Conservation (phyloP, 2,888 invertebrate genomes). For the Stomorhina lunata region DNA sequence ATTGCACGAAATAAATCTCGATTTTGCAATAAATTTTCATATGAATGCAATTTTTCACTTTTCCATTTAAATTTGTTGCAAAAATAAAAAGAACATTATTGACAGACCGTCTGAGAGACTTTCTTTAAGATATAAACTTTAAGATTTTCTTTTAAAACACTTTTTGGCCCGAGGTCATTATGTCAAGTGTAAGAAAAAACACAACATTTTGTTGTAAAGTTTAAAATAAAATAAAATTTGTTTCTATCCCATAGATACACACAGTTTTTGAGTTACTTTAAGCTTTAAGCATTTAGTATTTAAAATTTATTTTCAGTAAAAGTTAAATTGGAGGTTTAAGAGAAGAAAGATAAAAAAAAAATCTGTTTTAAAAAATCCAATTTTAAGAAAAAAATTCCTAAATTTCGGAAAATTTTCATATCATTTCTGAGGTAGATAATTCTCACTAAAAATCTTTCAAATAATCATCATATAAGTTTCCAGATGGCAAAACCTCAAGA, state of each 20-base stretch:
- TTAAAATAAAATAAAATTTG: slow-evolving; percentile 1
- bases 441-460: too few species aligned
- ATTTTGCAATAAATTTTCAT: slow-evolving; percentile 54
- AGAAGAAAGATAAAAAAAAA: background rate
- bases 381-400: background rate
- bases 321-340: background rate
- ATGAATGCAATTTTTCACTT: slow-evolving; percentile 18
- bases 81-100: background rate
- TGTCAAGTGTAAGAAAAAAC: slow-evolving; percentile 36
- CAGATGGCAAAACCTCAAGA: too few species aligned
- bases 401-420: too few species aligned
- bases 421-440: too few species aligned
- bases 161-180: slow-evolving; percentile 41
- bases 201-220: background rate
- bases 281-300: too few species aligned
- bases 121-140: slow-evolving; percentile 20
- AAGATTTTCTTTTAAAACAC: background rate
- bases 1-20: slow-evolving; percentile 61
- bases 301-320: background rate
- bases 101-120: background rate
- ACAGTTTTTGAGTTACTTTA: too few species aligned
- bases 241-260: background rate
- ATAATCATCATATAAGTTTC: too few species aligned
- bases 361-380: background rate
- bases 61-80: background rate